Evolutionary conservation across 2,113 vertebrate species (phyloP), one percentile per base, ranked within the genome.

Genomic region (Paramormyrops kingsleyae): DNA sequence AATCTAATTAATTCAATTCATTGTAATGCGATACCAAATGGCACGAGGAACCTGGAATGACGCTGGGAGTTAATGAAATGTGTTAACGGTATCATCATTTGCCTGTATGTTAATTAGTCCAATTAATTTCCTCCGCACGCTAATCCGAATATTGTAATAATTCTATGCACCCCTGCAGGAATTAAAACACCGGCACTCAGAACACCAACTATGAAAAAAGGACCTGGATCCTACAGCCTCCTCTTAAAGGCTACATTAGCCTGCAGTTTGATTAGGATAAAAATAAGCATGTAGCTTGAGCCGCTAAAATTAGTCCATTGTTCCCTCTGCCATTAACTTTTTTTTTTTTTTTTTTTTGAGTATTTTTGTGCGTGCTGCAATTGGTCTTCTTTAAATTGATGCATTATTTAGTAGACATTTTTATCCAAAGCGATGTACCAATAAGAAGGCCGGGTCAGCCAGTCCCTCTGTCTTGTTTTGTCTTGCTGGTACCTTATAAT

Each of bases 41-140:
- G 89, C 95, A 93, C 91, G 91, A 94, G 92, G 93, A 96, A 96
- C 94, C 95, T 94, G 93, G 94, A 96, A 96, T 96, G 96, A 96
- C 95, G 96, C 95, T 96, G 95, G 95, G 96, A 96, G 96, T 96
- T 96, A 96, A 96, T 96, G 96, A 96, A 96, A 96, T 96, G 95
- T 96, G 96, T 96, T 96, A 96, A 96, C 95, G 96, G 95, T 96
- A 96, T 96, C 96, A 96, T 96, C 95, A 96, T 96, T 87, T 96
- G 95, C 94, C 96, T 96, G 96, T 96, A 96, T 96, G 95, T 96
- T 96, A 96, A 96, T 96, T 96, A 96, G 95, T 94, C 95, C 94
- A 96, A 96, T 96, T 96, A 95, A 96, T 96, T 96, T 96, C 93
- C 93, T 92, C 93, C 93, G 94, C 95, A 95, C 92, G 94, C 94